Evolutionary conservation across 1,140 invertebrate genomes (phyloP), one percentile per base, ranked within the genome.

Genomic region (Camponotus pennsylvanicus): DNA sequence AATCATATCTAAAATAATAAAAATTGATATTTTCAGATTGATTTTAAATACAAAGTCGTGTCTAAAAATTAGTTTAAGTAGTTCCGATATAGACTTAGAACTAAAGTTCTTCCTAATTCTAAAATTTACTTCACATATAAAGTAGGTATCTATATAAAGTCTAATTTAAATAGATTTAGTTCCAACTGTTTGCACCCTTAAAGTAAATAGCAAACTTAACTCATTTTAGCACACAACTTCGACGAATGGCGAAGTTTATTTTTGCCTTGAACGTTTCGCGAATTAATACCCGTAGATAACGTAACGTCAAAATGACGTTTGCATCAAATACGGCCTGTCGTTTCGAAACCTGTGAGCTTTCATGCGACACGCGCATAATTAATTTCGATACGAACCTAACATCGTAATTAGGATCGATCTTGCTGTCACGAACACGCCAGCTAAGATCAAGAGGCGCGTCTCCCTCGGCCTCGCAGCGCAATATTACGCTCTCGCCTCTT

Each of bases 401-500:
- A 85, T 96, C 95, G 90, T 95, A 95, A 87, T 95, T 94, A 63
- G 95, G 94, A 92, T 95, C 94, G 79, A 96, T 94, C 52, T 94
- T 93, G 90, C 95, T 95, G 27, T 95, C 94, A 69, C 94, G 92
- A 73, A 91, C 93, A 86, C 94, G 93, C 96, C 97, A 97, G 40
- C 95, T 95, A 45, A 97, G 95, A 80, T 96, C 96, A 77, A 97
- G 94, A 27, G 97, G 97, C 27, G 94, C 93, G 89, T 97, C 97
- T 21, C 97, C 97, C 77, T 96, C 94, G 0, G 96, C 96, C 76
- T 96, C 96, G 91, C 97, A 97, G 32, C 95, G 95, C 76, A 97
- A 88, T 66, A 92, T 94, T 40, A 95, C 95, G 80, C 93, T 93
- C 84, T 96, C 95, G 42, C 96, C 96, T 87, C 95, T 91, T 57